A percentile compares a stretch with the other conserved stretches of the same genome.
phyloP scores from a whole-genome alignment of 2,113 vertebrate genomes.

The Leucopsar rothschildi region DNA sequence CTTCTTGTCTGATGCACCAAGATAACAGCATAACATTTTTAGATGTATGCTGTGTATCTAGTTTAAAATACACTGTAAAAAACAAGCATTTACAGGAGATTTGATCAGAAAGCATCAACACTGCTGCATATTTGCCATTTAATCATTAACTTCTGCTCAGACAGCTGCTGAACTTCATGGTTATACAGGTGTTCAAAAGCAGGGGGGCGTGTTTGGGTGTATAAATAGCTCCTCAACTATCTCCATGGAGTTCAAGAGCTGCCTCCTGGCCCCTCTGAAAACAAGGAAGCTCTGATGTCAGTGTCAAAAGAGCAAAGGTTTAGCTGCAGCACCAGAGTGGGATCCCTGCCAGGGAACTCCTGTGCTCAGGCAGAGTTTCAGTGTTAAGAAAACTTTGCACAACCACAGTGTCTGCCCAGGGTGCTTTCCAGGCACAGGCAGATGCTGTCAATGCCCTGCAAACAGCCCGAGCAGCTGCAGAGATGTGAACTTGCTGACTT shows the following conservation, averaged over 20 bases:
- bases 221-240: background rate
- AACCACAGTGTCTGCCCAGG: background rate
- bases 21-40: background rate
- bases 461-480: background rate
- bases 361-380: background rate
- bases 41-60: background rate
- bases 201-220: background rate
- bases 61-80: background rate
- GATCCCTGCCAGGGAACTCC: background rate
- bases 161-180: background rate
- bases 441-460: background rate
- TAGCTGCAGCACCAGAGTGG: background rate
- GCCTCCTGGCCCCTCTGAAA: background rate
- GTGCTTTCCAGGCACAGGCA: background rate
- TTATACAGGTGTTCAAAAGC: slow-evolving; percentile 12
- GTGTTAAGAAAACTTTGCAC: background rate
- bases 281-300: background rate
- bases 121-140: background rate
- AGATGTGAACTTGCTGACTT: background rate
- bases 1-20: background rate
- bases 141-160: slow-evolving; percentile 12
- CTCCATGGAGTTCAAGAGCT: background rate
- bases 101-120: background rate
- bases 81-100: background rate
- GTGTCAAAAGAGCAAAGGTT: background rate